These are phyloP conservation scores for Tetragnatha versicolor DNA, from an alignment of 1,140 invertebrate species.

Conservation along the genomic window DNA sequence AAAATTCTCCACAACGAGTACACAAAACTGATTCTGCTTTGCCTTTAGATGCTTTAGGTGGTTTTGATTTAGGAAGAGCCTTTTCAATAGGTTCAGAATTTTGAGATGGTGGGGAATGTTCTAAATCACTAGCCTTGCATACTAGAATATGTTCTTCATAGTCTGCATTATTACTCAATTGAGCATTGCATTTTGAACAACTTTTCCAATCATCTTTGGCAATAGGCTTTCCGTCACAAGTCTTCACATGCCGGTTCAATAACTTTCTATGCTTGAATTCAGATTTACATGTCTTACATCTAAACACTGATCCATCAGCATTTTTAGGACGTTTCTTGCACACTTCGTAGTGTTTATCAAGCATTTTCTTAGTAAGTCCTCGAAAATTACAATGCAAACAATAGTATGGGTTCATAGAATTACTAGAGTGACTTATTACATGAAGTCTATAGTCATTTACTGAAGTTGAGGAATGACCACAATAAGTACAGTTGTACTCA, in stretches of 20 bases:
- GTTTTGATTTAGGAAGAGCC: neutral
- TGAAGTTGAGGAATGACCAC: constrained; percentile 19
- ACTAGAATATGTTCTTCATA: neutral
- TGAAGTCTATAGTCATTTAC: constrained; percentile 39
- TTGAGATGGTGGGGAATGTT: too few species aligned
- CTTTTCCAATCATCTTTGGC: constrained; percentile 1
- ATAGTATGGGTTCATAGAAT: constrained; percentile 30
- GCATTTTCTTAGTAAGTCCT: constrained; percentile 14
- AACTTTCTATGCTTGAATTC: constrained; percentile 12
- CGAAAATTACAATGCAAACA: constrained; percentile 35
- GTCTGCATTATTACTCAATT: neutral
- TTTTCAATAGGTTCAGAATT: neutral
- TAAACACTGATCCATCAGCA: neutral
- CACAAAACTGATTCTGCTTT: constrained; percentile 1
- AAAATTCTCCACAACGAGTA: constrained; percentile 20
- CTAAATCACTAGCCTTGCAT: constrained; percentile 4
- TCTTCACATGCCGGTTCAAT: constrained; percentile 15
- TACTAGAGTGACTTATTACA: constrained; percentile 41
- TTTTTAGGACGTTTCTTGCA: constrained; percentile 31
- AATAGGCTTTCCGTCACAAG: neutral
- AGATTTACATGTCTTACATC: constrained; percentile 15
- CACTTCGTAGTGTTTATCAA: constrained; percentile 19
- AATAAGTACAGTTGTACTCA: constrained; percentile 50
- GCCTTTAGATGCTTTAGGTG: neutral
- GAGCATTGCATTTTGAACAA: constrained; percentile 8